Evolutionary conservation across 2,113 vertebrate species (phyloP), one percentile per base, ranked within the genome.

Genomic region (Vidua chalybeata): DNA sequence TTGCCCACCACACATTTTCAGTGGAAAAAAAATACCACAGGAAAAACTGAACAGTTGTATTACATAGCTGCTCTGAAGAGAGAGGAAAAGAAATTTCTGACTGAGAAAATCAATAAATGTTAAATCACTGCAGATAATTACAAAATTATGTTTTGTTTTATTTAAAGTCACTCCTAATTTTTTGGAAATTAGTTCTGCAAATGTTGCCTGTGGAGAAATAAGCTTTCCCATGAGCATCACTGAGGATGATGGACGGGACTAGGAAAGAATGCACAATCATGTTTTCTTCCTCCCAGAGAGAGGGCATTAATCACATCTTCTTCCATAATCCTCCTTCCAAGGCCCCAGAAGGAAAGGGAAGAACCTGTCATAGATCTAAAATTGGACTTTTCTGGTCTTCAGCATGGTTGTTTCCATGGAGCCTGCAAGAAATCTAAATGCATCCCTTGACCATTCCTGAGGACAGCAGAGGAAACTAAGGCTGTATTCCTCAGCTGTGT

Each of bases 231-330:
- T 73, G 93, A 95, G 91, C 49, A 67, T 87, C 88, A 74, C 83
- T 69, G 86, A 35, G 41, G 51, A 28, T 85, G 93, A 96, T 77
- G 84, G 80, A 80, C 77, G 26, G 77, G 79, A 93, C 75, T 79
- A 89, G 61, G 80, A 88, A 95, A 91, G 83, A 92, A 66, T 87
- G 86, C 73, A 62, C 37, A 67, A 78, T 96, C 90, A 45, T 31
- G 71, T 95, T 91, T 92, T 95, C 95, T 93, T 92, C 80, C 55
- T 94, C 84, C 82, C 89, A 46, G 83, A 96, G 71, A 69, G 72
- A 96, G 88, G 52, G 78, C 27, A 91, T 84, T 77, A 97, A 96
- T 97, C 96, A 96, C 81, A 87, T 8, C 39, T 77, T 94, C 67
- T 48, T 96, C 56, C 77, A 87, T 84, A 95, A 96, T 87, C 89